Evolutionary conservation across 2,113 vertebrate genomes (phyloP), one percentile per base, ranked within the genome.

Genomic region (Rhabdomys dilectus): DNA sequence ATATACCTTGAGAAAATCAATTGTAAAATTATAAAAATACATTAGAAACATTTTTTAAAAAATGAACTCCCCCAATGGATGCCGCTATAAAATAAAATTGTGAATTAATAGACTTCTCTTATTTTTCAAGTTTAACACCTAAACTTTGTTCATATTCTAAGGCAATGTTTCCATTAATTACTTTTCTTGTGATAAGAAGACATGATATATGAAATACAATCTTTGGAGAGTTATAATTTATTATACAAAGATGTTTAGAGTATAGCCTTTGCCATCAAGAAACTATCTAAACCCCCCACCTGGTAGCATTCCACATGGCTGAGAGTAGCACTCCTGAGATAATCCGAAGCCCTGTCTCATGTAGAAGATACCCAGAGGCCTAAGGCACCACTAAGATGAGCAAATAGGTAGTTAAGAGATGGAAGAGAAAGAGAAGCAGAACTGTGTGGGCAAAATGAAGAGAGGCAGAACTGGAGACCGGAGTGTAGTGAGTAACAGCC

Each of bases 131-230:
- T 13, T 87, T 91, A 53, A 93, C 34, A 22, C 7, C 8, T 45
- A 34, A 80, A 17, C 13, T 70, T 92, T 56, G 12, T 90, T 73
- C 48, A 13, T 5, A 56, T 70, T 3, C 6, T 96, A 80, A 29
- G 45, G 2, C 80, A 81, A 58, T 58, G 11, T n/a, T 39, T 81
- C 3, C 53, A 39, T 21, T 81, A 82, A 87, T 86, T 89, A 53
- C 22, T 88, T 87, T 91, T 86, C 88, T 64, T 89, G n/a, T 36
- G 58, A n/a, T 64, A 72, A 48, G 81, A 89, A 91, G 64, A 19
- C 36, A 10, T 62, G 3, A 39, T 60, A 29, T 48, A 21, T 42
- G 53, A 84, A 58, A 88, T 6, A 36, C 75, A 68, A 34, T 56
- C 53, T 91, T 58, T 58, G 51, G 58, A 39, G 64, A 78, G 21